Evolutionary conservation across 2,888 invertebrate genomes (phyloP).

Genomic region (Cacoxenus indagator): DNA sequence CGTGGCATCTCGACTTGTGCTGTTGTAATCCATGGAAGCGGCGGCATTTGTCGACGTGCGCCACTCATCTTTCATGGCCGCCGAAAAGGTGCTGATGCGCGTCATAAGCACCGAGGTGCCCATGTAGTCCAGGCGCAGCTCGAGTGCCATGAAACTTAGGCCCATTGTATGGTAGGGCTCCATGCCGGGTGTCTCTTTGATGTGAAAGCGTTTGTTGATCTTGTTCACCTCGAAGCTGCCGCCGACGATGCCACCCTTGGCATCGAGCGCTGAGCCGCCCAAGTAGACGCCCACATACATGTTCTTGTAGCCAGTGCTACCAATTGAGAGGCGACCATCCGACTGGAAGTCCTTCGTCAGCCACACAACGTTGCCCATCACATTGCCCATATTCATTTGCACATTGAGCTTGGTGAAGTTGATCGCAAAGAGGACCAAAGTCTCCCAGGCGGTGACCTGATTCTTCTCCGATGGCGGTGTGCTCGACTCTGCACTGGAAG

Average conservation of each 20-base stretch:
- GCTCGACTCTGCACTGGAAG: conserved; percentile 74
- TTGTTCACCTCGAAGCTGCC: conserved; percentile 93
- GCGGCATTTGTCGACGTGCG: conserved; percentile 71
- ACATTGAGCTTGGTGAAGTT: conserved; percentile 97
- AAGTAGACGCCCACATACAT: conserved; percentile 90
- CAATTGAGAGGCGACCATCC: conserved; percentile 92
- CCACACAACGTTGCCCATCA: conserved; percentile 98
- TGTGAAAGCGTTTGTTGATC: conserved; percentile 89
- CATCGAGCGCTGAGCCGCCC: conserved; percentile 91
- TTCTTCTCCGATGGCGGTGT: conserved; percentile 76
- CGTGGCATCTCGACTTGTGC: conserved; percentile 22
- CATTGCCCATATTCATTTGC: conserved; percentile 99
- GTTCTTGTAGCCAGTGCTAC: conserved; percentile 94
- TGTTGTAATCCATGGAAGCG: conserved; percentile 39
- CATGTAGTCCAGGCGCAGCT: conserved; percentile 97
- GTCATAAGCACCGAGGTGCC: conserved; percentile 94
- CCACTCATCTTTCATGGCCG: conserved; percentile 91
- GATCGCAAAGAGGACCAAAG: conserved; percentile 93
- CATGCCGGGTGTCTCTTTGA: conserved; percentile 89
- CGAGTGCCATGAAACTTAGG: conserved; percentile 85
- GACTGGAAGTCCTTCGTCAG: conserved; percentile 92
- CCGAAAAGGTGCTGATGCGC: conserved; percentile 85
- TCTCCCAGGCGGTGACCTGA: conserved; percentile 90
- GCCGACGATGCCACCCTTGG: conserved; percentile 97
- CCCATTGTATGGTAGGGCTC: conserved; percentile 91